These are phyloP conservation scores for Cyclura pinguis DNA, from an alignment of 2,797 vertebrate genomes.

Conservation along the genomic window DNA sequence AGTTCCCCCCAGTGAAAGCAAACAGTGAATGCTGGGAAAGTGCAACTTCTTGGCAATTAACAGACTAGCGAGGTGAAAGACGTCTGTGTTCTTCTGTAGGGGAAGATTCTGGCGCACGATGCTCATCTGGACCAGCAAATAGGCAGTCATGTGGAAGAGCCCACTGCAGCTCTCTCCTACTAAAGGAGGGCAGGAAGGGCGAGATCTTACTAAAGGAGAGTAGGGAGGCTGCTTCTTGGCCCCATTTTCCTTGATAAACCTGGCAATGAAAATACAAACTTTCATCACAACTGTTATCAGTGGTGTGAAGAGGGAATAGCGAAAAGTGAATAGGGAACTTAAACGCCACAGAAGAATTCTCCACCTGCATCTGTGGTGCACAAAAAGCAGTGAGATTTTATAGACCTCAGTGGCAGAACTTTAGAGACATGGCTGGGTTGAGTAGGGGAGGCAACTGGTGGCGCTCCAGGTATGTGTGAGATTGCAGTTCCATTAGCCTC, in stretches of 20 bases:
- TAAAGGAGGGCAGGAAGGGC: neutral
- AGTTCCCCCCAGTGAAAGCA: neutral
- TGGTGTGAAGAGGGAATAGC: no score
- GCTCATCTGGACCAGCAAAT: neutral
- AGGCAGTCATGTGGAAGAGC: neutral
- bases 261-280: neutral
- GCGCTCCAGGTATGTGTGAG: neutral
- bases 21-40: neutral
- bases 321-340: neutral
- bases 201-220: neutral
- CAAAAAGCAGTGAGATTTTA: neutral
- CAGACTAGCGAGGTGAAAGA: neutral
- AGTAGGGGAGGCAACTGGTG: no score
- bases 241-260: neutral
- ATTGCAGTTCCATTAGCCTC: neutral
- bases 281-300: neutral
- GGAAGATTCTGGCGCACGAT: neutral
- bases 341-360: neutral
- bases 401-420: rapidly evolving
- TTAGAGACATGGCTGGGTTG: neutral
- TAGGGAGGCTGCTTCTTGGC: neutral
- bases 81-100: neutral
- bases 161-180: neutral
- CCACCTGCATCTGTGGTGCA: neutral
- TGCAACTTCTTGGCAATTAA: neutral